Conservation (phyloP, 2,113 vertebrate species). For the Brachyhypopomus occidentalis region DNA sequence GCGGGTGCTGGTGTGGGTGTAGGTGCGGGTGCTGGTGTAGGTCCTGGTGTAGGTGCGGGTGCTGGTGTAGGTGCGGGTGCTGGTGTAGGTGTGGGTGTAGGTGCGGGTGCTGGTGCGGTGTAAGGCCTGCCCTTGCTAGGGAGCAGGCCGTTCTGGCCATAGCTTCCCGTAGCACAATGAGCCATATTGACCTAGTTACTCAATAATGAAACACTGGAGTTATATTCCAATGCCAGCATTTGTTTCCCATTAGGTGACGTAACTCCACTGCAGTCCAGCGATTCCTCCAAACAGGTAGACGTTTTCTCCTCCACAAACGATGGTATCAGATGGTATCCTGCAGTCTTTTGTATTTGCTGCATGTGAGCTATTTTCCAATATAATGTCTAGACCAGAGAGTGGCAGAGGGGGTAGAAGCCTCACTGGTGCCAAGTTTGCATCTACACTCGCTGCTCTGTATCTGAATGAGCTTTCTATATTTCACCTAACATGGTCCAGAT, state of each 20-base stretch:
- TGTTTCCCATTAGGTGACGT: conserved; percentile 73
- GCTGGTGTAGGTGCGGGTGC: no score
- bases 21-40: conserved; percentile 18
- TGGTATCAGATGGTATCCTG: conserved; percentile 59
- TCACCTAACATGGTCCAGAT: conserved; percentile 83
- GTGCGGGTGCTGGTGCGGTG: neutral
- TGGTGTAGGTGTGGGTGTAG: no score
- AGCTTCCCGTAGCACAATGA: conserved; percentile 55
- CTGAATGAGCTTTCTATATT: conserved; percentile 84
- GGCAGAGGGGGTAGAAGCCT: conserved; percentile 56
- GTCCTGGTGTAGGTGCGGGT: no score
- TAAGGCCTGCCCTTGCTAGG: conserved; percentile 32
- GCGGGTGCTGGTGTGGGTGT: no score
- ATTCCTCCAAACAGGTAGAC: conserved; percentile 67
- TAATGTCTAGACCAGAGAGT: conserved; percentile 84
- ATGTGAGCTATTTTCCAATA: conserved; percentile 78
- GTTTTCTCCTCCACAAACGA: conserved; percentile 61
- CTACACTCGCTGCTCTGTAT: conserved; percentile 75
- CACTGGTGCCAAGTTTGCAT: conserved; percentile 78
- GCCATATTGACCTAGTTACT: conserved; percentile 74
- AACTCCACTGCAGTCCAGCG: conserved; percentile 53
- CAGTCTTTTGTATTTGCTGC: conserved; percentile 69
- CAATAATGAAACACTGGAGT: conserved; percentile 74
- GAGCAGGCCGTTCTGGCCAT: conserved; percentile 37
- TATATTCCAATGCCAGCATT: conserved; percentile 67